These are phyloP conservation scores for Microlaimidae sp. DNA, from an alignment of 2,888 invertebrate genomes.

Conservation along the genomic window DNA sequence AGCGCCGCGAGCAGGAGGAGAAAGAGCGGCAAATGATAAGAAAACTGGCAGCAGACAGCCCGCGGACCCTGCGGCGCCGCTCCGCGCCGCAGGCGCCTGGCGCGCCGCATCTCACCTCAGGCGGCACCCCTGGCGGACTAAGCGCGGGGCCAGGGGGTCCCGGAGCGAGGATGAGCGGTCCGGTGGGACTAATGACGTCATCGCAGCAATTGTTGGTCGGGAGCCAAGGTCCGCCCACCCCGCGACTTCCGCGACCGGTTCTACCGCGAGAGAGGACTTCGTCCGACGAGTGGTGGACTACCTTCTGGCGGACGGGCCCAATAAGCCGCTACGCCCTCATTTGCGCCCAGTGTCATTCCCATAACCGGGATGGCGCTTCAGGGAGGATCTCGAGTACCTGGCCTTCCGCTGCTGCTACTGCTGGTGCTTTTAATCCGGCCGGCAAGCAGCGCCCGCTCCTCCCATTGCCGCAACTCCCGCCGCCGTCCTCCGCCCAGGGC, in stretches of 20 bases:
- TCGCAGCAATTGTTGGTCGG: neutral
- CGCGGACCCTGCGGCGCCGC: too few relatives aligned
- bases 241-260: constrained; percentile 49
- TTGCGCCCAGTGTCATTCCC: constrained; percentile 68
- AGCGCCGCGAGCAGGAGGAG: constrained; percentile 1
- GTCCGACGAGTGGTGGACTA: constrained; percentile 81
- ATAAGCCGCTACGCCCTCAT: constrained; percentile 83
- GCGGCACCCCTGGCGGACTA: neutral
- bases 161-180: neutral
- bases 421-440: constrained; percentile 49
- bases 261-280: constrained; percentile 56
- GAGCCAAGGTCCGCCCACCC: constrained; percentile 30
- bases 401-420: constrained; percentile 85
- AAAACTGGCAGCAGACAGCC: too few relatives aligned
- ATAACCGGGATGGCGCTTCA: constrained; percentile 74
- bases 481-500: too few relatives aligned
- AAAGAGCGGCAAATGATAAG: constrained; percentile 2
- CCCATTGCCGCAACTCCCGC: constrained; percentile 43
- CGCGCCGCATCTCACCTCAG: neutral
- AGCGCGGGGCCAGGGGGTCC: neutral
- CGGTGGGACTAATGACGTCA: constrained; percentile 4
- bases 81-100: too few relatives aligned
- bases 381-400: constrained; percentile 53
- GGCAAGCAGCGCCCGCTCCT: constrained; percentile 3
- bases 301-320: constrained; percentile 79